Evolutionary conservation across 1,140 invertebrate genomes (phyloP), one percentile per base, ranked within the genome.

Genomic region (Leptestheria dahalacensis): DNA sequence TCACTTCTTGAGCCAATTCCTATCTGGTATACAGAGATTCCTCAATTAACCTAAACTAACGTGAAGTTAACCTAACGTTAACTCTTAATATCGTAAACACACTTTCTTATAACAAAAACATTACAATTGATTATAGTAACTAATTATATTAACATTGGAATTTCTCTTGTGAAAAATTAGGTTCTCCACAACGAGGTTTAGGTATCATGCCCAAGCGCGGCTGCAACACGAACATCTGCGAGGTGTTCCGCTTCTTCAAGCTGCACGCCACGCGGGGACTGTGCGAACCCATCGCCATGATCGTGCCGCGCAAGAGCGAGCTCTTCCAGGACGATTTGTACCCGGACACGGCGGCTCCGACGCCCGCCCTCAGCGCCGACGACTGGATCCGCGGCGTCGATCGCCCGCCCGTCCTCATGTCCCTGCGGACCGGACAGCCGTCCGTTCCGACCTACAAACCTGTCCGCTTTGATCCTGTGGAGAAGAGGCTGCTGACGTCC

Each of bases 151-250:
- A 23, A 33, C 15, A 9, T 57, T 41, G n/a, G 20, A 54, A 11
- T 50, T 57, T 59, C 50, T 20, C 48, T n/a, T n/a, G n/a, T n/a
- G n/a, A n/a, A n/a, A n/a, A n/a, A n/a, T n/a, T n/a, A 41, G 33
- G 62, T 65, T 71, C 68, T 51, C 79, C 81, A 20, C 78, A 90
- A 78, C 78, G 91, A 68, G 91, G 90, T 2, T 74, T 96, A 33
- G 91, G 90, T 48, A 79, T 86, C 63, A 93, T 96, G 88, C 88
- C 91, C 11, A 97, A 97, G 74, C 76, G 92, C 64, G 93, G 91
- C n/a, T 77, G 91, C 61, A 86, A 82, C 69, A 84, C 85, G 10
- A 72, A 74, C 4, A 75, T 76, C 12, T 94, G 90, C 74, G 91
- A 96, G 70, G 82, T 94, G 48, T 88, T 85, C 69, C 79, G 90